Base-by-base conservation (phyloP, 2,888 invertebrate genomes). In the Siphlonurus alternatus region DNA sequence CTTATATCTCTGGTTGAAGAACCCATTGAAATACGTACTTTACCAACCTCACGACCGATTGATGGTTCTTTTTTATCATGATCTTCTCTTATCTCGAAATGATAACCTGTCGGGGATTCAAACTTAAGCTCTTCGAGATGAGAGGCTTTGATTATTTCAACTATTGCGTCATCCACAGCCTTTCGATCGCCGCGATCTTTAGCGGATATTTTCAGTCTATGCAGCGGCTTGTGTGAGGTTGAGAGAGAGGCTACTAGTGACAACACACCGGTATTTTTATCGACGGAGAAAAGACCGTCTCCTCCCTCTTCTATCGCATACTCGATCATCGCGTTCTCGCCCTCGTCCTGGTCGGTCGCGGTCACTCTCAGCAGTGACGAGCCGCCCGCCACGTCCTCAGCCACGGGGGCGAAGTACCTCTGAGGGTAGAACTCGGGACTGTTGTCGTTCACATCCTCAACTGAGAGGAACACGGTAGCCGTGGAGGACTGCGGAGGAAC, bases 391-490 rank as follows among this genome's bases (percentile, higher is more conserved):
- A 83, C 76, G 72, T 87, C 84, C 70, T 89, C 88, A 51, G 83
- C 79, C 59, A 94, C 79, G 59, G 86, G 81, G 69, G 89, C 82
- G 73, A 93, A 87, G 75, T 96, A 96, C 71, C 85, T 83, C 72
- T 83, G 83, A 0, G 96, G 96, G 77, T 95, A 95, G 78, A 97
- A 95, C 71, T 86, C 83, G 0, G 96, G 96, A 70, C 84, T 83
- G 74, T 96, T 95, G 76, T 97, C 96, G 75, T 97, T 96, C 18
- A 92, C 84, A 76, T 96, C 96, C 66, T 86, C 78, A 20, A 97
- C 83, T 68, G 80, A 84, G 3, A 97, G 76, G 71, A 83, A 81
- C 62, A 97, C 86, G 1, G 92, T 90, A 7, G 93, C 92, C 0
- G 93, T 92, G 5, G 95, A 91, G 20, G 93, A 91, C 73, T 93